phyloP scores from a whole-genome alignment of 1,140 invertebrate genomes.

The Polyergus mexicanus region DNA sequence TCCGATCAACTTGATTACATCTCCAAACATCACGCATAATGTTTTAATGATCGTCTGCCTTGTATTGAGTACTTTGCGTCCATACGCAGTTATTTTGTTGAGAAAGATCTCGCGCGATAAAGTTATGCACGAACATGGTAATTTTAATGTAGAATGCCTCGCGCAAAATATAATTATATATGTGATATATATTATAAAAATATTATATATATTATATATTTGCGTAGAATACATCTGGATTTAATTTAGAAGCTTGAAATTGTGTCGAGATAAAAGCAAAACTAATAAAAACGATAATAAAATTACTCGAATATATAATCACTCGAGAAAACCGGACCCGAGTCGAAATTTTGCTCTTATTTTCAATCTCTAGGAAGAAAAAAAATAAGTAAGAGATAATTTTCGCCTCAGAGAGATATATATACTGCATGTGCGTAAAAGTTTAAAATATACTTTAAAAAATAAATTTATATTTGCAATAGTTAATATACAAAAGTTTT shows the following conservation, averaged over 20 bases:
- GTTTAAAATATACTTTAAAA: too few species aligned
- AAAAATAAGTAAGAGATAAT: too few species aligned
- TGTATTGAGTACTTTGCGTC: slow-evolving; percentile 11
- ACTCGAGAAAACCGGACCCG: too few species aligned
- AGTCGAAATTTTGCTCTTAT: too few species aligned
- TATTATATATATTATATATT: background rate
- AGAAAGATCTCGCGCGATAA: slow-evolving; percentile 24
- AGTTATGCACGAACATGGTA: slow-evolving; percentile 11
- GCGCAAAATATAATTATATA: slow-evolving; percentile 25
- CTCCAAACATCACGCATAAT: slow-evolving; percentile 28
- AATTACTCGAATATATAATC: background rate
- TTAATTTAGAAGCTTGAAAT: background rate
- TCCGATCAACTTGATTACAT: slow-evolving; percentile 40
- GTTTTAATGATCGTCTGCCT: slow-evolving; percentile 36
- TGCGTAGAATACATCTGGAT: background rate
- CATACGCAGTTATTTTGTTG: background rate
- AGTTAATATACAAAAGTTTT: too few species aligned
- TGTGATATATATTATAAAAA: slow-evolving; percentile 14
- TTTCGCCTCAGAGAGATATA: too few species aligned
- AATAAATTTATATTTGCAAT: too few species aligned
- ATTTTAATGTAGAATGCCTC: slow-evolving; percentile 42
- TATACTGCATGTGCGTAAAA: too few species aligned
- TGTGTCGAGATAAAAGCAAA: background rate
- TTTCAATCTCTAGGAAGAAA: too few species aligned
- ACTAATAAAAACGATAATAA: slow-evolving; percentile 7